Evolutionary conservation across 2,113 vertebrate species (phyloP).

Genomic region (Picathartes gymnocephalus): DNA sequence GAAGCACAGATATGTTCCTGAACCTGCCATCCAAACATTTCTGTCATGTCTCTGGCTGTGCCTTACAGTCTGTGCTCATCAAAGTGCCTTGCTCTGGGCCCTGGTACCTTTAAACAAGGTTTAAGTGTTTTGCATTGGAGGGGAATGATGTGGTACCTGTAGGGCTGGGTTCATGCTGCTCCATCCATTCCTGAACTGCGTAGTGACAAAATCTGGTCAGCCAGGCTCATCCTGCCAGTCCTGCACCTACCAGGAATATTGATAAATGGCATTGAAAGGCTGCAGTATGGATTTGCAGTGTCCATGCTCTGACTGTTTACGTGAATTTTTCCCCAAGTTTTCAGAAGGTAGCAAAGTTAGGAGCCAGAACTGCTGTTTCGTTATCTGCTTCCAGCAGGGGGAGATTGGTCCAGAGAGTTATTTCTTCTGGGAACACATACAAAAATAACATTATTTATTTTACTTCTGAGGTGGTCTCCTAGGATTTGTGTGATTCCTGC

Average conservation of each 20-base stretch:
- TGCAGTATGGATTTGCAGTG: neutral
- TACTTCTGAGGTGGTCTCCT: neutral
- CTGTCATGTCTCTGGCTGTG: neutral
- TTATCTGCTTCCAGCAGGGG: constrained; percentile 73
- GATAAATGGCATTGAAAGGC: neutral
- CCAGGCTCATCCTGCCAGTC: neutral
- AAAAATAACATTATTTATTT: constrained; percentile 28
- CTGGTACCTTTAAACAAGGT: neutral
- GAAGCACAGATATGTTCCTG: neutral
- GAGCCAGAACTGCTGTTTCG: neutral
- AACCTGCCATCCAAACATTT: neutral
- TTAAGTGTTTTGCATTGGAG: neutral
- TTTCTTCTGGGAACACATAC: constrained; percentile 39
- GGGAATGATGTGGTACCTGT: neutral
- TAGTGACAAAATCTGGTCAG: neutral
- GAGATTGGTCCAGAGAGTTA: constrained; percentile 65
- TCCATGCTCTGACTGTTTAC: neutral
- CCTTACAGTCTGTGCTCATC: rapidly evolving
- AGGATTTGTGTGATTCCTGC: constrained; percentile 12
- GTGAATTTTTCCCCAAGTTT: neutral
- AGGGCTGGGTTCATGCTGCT: neutral
- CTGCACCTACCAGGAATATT: neutral
- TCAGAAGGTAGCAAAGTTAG: neutral
- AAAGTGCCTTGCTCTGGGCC: neutral
- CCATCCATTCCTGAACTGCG: neutral